A percentile compares a stretch with the other conserved stretches of the same genome.
These are phyloP conservation scores for Pipa parva DNA, from an alignment of 2,113 vertebrate genomes.

Conservation along the genomic window DNA sequence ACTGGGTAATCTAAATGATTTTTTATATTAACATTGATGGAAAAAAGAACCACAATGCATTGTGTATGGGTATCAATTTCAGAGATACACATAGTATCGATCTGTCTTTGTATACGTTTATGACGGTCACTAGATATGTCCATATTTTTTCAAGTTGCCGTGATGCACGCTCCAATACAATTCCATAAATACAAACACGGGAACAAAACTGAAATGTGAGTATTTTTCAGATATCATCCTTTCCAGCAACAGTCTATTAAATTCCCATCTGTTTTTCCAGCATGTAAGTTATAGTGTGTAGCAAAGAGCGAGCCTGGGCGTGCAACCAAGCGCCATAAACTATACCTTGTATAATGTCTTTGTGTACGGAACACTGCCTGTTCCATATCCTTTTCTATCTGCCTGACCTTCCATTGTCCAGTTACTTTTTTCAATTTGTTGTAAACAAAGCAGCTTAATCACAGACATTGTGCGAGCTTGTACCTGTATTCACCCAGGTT, in stretches of 20 bases:
- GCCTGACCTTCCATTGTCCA: slow-evolving; percentile 34
- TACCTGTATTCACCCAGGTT: slow-evolving; percentile 15
- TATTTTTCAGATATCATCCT: too few relatives aligned
- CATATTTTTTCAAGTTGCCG: too few relatives aligned
- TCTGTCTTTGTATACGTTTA: too few relatives aligned
- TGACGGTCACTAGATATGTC: too few relatives aligned
- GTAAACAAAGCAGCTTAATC: slow-evolving; percentile 41
- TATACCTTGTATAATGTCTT: not conserved
- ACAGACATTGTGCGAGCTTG: not conserved
- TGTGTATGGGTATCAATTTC: too few relatives aligned
- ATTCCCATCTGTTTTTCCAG: not conserved
- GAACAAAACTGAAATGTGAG: too few relatives aligned
- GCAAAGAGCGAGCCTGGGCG: not conserved
- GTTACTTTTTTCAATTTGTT: slow-evolving; percentile 29
- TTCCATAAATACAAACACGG: too few relatives aligned
- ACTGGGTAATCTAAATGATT: too few relatives aligned
- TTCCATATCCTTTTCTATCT: slow-evolving; percentile 13
- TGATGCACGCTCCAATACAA: too few relatives aligned
- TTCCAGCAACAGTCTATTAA: not conserved
- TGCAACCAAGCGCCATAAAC: not conserved
- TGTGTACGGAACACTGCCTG: not conserved
- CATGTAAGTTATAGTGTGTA: not conserved
- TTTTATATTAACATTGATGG: too few relatives aligned
- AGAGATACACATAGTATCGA: too few relatives aligned
- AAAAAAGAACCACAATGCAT: too few relatives aligned